Conservation (phyloP, 2,797 vertebrate genomes). For the Molothrus ater region DNA sequence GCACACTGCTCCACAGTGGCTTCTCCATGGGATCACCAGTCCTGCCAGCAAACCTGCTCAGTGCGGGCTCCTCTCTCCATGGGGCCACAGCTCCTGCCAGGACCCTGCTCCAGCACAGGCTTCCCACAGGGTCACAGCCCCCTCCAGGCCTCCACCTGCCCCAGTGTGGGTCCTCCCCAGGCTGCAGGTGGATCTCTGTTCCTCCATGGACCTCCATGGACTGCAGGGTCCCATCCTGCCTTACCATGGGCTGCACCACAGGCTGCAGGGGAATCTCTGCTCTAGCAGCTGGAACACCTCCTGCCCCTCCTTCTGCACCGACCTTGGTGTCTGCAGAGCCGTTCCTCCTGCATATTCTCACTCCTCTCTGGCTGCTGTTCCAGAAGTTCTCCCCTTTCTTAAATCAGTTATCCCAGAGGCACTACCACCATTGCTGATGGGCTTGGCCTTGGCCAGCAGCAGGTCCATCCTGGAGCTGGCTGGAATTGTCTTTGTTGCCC, state of each 20-base stretch:
- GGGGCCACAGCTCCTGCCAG: neutral
- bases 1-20: neutral
- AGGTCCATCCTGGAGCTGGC: neutral
- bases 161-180: neutral
- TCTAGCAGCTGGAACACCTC: neutral
- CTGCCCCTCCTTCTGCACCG: neutral
- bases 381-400: neutral
- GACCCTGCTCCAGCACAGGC: neutral
- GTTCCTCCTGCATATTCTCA: fast-evolving
- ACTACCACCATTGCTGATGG: neutral
- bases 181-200: neutral
- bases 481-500: neutral
- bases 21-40: neutral
- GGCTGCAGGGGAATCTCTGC: neutral
- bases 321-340: neutral
- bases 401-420: neutral
- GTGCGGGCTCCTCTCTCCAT: neutral
- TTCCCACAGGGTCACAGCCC: neutral
- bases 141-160: neutral
- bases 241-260: fast-evolving
- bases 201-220: neutral
- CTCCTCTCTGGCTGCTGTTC: neutral
- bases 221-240: neutral
- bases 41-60: neutral
- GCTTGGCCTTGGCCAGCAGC: fast-evolving